Evolutionary conservation across 2,797 vertebrate species (phyloP).

Genomic region (Gadopsis bispinosus): DNA sequence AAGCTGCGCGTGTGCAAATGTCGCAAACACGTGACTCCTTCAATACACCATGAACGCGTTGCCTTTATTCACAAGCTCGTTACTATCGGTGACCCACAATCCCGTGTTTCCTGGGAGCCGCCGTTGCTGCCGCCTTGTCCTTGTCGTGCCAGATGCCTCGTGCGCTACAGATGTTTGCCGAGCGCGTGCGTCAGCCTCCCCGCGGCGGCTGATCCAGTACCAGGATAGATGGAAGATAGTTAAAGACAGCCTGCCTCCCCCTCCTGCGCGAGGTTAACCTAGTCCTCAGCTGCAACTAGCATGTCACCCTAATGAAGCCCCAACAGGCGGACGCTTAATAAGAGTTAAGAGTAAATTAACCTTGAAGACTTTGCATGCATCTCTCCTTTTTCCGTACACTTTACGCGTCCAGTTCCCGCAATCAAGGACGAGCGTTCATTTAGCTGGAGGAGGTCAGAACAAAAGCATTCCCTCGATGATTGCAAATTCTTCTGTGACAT

Average conservation of each 20-base stretch:
- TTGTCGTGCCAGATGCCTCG: conserved; percentile 76
- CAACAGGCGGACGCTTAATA: conserved; percentile 86
- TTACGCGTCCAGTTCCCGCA: conserved; percentile 71
- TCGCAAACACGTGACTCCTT: not conserved
- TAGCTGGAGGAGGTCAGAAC: conserved; percentile 80
- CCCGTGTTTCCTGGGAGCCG: conserved; percentile 22
- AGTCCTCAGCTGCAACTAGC: conserved; percentile 74
- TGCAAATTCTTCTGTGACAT: conserved; percentile 76
- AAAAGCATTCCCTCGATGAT: conserved; percentile 74
- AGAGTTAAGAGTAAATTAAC: conserved; percentile 90
- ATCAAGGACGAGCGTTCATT: conserved; percentile 83
- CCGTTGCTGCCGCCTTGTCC: conserved; percentile 54
- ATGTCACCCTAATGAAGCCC: conserved; percentile 88
- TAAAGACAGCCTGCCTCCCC: conserved; percentile 54
- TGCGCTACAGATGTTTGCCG: conserved; percentile 78
- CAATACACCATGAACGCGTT: not conserved
- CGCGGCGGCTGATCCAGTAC: conserved; percentile 49
- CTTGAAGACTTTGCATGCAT: conserved; percentile 83
- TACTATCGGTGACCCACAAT: conserved; percentile 56
- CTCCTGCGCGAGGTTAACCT: conserved; percentile 84
- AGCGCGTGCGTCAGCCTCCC: conserved; percentile 64
- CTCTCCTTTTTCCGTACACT: conserved; percentile 62
- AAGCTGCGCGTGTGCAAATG: not conserved
- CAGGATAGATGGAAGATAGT: conserved; percentile 72
- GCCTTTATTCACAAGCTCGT: conserved; percentile 21